Percentiles rank a stretch among this genome's conserved stretches.
Evolutionary conservation across 2,797 vertebrate species (phyloP).

Genomic region (Diplodus sargus): DNA sequence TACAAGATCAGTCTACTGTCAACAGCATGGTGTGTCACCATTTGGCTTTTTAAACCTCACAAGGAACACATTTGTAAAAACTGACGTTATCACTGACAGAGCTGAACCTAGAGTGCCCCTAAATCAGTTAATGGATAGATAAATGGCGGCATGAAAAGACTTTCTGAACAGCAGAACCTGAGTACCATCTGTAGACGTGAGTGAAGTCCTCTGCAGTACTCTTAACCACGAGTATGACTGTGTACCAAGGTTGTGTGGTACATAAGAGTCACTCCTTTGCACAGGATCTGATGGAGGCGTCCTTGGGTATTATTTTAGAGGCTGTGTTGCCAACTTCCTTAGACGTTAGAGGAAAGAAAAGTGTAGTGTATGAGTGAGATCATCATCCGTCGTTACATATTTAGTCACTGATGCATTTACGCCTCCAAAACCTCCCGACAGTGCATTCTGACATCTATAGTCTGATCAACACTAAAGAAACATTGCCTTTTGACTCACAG

Average conservation of each 20-base stretch:
- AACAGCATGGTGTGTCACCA: not conserved
- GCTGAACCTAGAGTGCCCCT: not conserved
- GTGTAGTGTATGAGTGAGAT: not conserved
- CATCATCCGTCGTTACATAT: not conserved
- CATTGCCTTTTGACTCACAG: not conserved
- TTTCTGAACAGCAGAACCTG: not conserved
- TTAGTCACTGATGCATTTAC: not conserved
- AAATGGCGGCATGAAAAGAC: not conserved
- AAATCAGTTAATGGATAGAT: not conserved
- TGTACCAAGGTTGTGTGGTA: not conserved
- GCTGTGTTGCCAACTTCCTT: not conserved
- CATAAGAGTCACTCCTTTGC: not conserved
- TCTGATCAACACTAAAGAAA: not conserved
- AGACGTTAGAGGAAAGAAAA: not conserved
- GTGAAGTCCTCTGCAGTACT: not conserved
- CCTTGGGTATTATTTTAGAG: not conserved
- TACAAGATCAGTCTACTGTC: not conserved
- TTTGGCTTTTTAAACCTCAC: not conserved
- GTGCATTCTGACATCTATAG: not conserved
- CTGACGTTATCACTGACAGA: not conserved
- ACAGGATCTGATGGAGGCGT: not conserved
- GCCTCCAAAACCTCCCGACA: not conserved
- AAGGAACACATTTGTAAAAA: not conserved
- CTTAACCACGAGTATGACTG: not conserved
- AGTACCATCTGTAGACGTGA: not conserved